Evolutionary conservation across 2,797 vertebrate species (phyloP), one percentile per base, ranked within the genome.

Genomic region (Mareca penelope): DNA sequence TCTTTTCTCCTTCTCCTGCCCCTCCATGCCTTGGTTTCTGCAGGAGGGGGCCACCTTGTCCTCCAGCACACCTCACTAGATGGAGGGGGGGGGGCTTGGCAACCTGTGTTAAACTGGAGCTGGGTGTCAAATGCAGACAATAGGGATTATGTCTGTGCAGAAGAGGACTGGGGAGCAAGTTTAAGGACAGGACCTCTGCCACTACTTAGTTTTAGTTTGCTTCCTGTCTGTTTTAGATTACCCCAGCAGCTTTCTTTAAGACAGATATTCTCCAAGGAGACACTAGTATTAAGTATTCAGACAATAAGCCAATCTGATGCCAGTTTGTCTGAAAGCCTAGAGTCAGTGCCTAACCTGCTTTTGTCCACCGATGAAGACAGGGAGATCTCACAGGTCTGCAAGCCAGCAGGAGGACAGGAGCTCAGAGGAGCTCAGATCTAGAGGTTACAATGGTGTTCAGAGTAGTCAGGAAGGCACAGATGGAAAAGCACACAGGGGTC

Each of bases 401-500:
- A 64, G 26, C 13, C 29, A 33, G 21, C 23, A 29, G 78, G 28
- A 70, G 5, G 2, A 60, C 18, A 69, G 52, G 15, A 75, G 31
- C 31, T 78, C 55, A 53, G 48, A 35, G 23, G 23, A 50, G 48
- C 48, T 50, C 48, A 24, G 48, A 63, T 4, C 4, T 11, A 55
- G 33, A 87, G 84, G 33, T 60, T 28, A 21, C 28, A 31, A 63
- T 0, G 14, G 3, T n/a, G 28, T 52, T 22, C 21, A 84, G 0
- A 1, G 28, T 29, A 83, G 12, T 12, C 33, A n/a, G 26, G 3
- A 35, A 79, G 39, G 5, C 52, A 48, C 40, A 65, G 29, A 7
- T 15, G 1, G 17, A 37, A 26, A 15, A 15, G 9, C 9, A 19
- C 0, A 1, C 2, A 11, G 28, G 15, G 2, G 0, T 50, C 3